Evolutionary conservation across 2,113 vertebrate species (phyloP).

Genomic region (Piaya cayana): DNA sequence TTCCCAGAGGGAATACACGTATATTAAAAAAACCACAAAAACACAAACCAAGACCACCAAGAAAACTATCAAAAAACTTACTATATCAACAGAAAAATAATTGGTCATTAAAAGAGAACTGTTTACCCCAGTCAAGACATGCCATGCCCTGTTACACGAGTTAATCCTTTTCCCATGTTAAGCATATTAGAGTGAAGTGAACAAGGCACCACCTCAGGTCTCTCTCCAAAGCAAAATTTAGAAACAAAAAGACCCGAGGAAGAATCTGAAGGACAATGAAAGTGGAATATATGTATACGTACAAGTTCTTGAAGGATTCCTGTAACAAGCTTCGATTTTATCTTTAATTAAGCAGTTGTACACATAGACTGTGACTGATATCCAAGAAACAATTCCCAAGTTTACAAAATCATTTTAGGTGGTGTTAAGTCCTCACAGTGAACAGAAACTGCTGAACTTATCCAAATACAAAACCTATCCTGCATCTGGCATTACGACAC

Average conservation of each 20-base stretch:
- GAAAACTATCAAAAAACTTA: not conserved
- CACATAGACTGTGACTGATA: not conserved
- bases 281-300: not conserved
- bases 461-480: not conserved
- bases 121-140: not conserved
- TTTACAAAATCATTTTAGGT: not conserved
- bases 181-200: not conserved
- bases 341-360: not conserved
- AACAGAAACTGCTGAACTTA: not conserved
- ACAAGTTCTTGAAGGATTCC: not conserved
- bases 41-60: not conserved
- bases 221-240: not conserved
- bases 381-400: not conserved
- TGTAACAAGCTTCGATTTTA: not conserved
- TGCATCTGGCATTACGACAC: not conserved
- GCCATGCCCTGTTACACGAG: not conserved
- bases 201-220: not conserved
- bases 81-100: not conserved
- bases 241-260: not conserved
- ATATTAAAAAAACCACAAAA: not conserved
- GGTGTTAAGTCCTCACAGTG: accelerated
- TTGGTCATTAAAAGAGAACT: not conserved
- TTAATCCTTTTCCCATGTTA: not conserved
- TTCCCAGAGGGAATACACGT: not conserved
- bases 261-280: not conserved